Evolutionary conservation across 2,888 invertebrate genomes (phyloP).

Genomic region (Xylophagus ater): DNA sequence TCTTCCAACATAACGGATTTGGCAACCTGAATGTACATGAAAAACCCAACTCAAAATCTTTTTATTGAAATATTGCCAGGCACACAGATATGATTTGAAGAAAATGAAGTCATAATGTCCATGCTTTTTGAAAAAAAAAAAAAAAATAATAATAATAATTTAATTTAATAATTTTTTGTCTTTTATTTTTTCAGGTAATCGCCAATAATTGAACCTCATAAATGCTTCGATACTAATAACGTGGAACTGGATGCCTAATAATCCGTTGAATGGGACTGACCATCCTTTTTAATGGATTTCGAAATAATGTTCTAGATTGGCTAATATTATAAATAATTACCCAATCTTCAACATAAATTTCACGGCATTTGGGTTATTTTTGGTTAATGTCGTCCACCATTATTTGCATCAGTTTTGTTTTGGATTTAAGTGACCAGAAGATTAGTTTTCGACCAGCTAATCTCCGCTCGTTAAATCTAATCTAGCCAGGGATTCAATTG

Average conservation of each 20-base stretch:
- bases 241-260: constrained; percentile 9
- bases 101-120: too few relatives aligned
- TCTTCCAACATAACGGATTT: too few relatives aligned
- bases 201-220: constrained; percentile 4
- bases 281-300: constrained; percentile 11
- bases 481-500: neutral
- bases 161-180: constrained; percentile 2
- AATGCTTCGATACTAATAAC: neutral
- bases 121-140: too few relatives aligned
- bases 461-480: constrained; percentile 8
- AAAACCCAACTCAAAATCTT: too few relatives aligned
- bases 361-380: constrained; percentile 5
- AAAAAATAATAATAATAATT: too few relatives aligned
- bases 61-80: too few relatives aligned
- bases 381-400: constrained; percentile 1
- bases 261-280: constrained; percentile 12
- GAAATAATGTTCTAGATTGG: constrained; percentile 1
- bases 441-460: constrained; percentile 14
- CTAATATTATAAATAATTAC: constrained; percentile 2
- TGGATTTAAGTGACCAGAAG: constrained; percentile 6
- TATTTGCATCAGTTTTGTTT: constrained; percentile 1
- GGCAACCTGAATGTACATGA: too few relatives aligned
- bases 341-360: neutral
- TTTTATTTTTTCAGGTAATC: constrained; percentile 10
- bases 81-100: too few relatives aligned